These are phyloP conservation scores for Venustoraphidia nigricollis DNA, from an alignment of 2,888 invertebrate genomes.

Conservation along the genomic window DNA sequence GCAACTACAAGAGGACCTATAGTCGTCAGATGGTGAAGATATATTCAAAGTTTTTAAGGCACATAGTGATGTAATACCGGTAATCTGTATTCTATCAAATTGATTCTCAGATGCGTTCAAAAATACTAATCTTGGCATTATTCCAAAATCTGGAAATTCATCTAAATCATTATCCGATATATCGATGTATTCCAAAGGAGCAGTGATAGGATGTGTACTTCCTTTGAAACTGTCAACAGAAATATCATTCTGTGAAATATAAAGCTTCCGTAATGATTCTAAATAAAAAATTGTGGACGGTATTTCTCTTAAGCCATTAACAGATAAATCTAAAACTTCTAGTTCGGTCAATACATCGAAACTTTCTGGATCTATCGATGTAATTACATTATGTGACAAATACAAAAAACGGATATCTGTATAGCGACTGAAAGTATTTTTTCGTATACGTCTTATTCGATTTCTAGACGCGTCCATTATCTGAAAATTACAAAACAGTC, in stretches of 20 bases:
- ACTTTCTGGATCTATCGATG: conserved; percentile 35
- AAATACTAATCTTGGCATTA: conserved; percentile 36
- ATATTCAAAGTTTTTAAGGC: conserved; percentile 40
- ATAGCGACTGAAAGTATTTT: conserved; percentile 33
- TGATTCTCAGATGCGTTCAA: conserved; percentile 49
- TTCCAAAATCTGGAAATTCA: conserved; percentile 42
- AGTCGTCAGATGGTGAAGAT: conserved; percentile 10
- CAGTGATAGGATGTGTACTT: conserved; percentile 36
- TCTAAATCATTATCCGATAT: conserved; percentile 41
- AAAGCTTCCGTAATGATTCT: conserved; percentile 43
- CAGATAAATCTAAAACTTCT: conserved; percentile 37
- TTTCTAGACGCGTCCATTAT: conserved; percentile 41
- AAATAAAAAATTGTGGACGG: conserved; percentile 34
- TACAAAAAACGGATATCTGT: conserved; percentile 37
- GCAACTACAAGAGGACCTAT: too few species aligned
- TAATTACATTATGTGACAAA: conserved; percentile 40
- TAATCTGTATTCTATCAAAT: conserved; percentile 29
- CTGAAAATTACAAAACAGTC: conserved; percentile 24
- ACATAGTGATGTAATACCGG: conserved; percentile 45
- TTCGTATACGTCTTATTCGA: conserved; percentile 33
- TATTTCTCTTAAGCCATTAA: conserved; percentile 34
- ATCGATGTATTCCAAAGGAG: conserved; percentile 41
- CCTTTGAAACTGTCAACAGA: conserved; percentile 15
- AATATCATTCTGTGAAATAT: conserved; percentile 36
- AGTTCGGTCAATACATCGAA: conserved; percentile 32